Base-by-base conservation (phyloP, 2,113 vertebrate species). In the Promerops cafer region DNA sequence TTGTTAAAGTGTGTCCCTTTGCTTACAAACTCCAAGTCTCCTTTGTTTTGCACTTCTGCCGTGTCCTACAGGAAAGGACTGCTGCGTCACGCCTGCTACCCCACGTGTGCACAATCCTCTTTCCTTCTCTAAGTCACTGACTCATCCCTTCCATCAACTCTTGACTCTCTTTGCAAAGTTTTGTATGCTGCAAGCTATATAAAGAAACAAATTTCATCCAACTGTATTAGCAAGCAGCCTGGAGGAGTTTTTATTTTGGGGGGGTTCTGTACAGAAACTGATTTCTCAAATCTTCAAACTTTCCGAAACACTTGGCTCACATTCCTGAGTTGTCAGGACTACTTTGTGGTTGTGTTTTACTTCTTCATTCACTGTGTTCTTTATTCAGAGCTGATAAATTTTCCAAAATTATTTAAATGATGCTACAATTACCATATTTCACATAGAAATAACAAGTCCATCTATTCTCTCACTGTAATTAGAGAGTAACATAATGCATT, bases 111-210 rank as follows among this genome's bases (percentile, higher is more conserved):
- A 56, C 63, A 94, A 93, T 94, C 92, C 71, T 94, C 88, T 95
- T 93, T 88, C 69, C 45, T 92, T 44, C 60, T 63, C 40, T 92
- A 75, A 90, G 83, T 64, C 90, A 93, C 79, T 96, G 93, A 97
- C 72, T 96, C 96, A 95, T 94, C 65, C 61, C 40, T 89, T 93
- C 76, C 9, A 0, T 81, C 85, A 87, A 60, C 69, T 87, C 74
- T 56, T 92, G 86, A 93, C 40, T 93, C 68, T 74, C 64, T 75
- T 68, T 82, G 56, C 42, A 60, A 92, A 95, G 56, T 96, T 97
- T 96, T 92, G 69, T 74, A 71, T 2, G n/a, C 86, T 92, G 69
- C 49, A 92, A 94, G 83, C 88, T 96, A 92, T 92, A 94, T 89
- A 93, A 96, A 83, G 93, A 90, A 94, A 82, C 72, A 60, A 90